Base-by-base conservation (phyloP, 2,888 invertebrate genomes). In the Omphaloscelis lunosa region DNA sequence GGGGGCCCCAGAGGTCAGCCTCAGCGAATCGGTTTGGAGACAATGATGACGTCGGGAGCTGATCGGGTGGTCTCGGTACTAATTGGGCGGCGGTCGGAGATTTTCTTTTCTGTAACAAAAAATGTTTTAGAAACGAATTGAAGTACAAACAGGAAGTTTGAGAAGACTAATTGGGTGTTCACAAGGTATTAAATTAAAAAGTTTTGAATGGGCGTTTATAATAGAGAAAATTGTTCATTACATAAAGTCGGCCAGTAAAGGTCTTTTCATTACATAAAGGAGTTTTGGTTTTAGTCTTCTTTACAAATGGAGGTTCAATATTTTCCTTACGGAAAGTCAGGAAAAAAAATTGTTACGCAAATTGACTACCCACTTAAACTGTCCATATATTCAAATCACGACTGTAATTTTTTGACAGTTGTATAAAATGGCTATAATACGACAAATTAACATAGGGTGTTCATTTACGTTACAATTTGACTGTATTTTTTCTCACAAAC, bases 21-120 rank as follows among this genome's bases (percentile, higher is more conserved):
- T 96, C 96, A 96, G 96, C 96, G 96, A 96, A 96, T 93, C 95
- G 96, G 96, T 79, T 96, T 96, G 80, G 96, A 96, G 29, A 96
- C 96, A 27, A 98, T 98, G 92, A 99, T 98, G 90, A 99, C 99
- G 94, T 99, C 99, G 69, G 99, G 99, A 2, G 99, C 99, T 76
- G 99, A 98, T 91, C 98, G 98, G 78, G 98, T 98, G 76, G 98
- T 98, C 92, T 98, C 98, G 78, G 98, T 98, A 95, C 98, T 98
- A 95, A 98, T 98, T 66, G 98, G 98, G 70, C 98, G 96, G 62
- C 97, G 96, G 66, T 96, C 96, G 0, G 92, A 83, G 23, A 93
- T 89, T 88, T 96, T 96, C 93, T 96, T 96, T 89, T 93, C 96
- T 96, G 95, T 86, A 88, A 91, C 29, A 62, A 72, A 79, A 68